A percentile compares a stretch with the other conserved stretches of the same genome.
Evolutionary conservation across 2,797 vertebrate species (phyloP).

Genomic region (Gobio occitaniae): DNA sequence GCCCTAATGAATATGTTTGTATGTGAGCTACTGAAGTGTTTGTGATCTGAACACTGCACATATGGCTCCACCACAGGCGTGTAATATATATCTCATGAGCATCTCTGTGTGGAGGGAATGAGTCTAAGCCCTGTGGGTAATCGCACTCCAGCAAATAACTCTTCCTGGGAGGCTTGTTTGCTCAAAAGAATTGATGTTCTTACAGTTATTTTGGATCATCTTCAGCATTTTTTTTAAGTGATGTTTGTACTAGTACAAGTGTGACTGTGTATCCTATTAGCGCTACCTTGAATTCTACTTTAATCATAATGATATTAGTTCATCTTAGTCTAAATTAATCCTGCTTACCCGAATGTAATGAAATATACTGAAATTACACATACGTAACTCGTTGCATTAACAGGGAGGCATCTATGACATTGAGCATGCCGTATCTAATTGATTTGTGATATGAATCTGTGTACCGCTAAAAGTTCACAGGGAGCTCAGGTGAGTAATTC

Average conservation of each 20-base stretch:
- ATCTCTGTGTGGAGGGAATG: conserved; percentile 38
- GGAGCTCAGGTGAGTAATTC: background rate
- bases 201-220: background rate
- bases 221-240: background rate
- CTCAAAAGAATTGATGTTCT: conserved; percentile 16
- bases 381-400: background rate
- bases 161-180: conserved; percentile 47
- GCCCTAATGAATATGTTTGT: conserved; percentile 12
- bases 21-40: conserved; percentile 18
- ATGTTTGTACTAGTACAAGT: conserved; percentile 1
- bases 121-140: conserved; percentile 42
- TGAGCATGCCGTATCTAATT: background rate
- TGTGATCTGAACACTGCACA: conserved; percentile 31
- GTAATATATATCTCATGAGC: conserved; percentile 43
- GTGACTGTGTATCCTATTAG: background rate
- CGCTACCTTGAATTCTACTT: background rate
- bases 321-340: background rate
- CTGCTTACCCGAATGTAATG: background rate
- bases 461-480: conserved; percentile 4
- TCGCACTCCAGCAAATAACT: conserved; percentile 41
- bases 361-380: background rate
- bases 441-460: conserved; percentile 33
- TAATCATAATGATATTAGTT: background rate
- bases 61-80: conserved; percentile 39
- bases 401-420: conserved; percentile 9